Evolutionary conservation across 1,140 invertebrate species (phyloP), one percentile per base, ranked within the genome.

Genomic region (Anoplolepis gracilipes): DNA sequence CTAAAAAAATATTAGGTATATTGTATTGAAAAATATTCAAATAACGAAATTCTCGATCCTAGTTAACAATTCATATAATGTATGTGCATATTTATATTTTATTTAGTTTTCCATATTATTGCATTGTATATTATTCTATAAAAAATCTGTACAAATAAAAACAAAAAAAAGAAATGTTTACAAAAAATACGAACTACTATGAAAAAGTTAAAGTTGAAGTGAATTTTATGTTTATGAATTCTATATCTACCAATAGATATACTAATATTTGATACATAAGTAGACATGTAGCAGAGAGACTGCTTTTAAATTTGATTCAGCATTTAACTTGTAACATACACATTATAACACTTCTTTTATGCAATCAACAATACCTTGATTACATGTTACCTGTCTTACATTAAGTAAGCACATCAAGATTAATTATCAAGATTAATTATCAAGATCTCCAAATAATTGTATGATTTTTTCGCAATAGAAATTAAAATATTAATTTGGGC

Each of bases 221-320:
- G 75, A 87, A 88, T 33, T 46, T 59, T 70, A 67, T 53, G 16
- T 86, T 64, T 59, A n/a, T 70, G 36, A 88, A 67, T 46, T 76
- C 61, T 85, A 81, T 72, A 61, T 49, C 11, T 85, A 73, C 77
- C 55, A 82, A 76, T 84, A n/a, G n/a, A n/a, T n/a, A n/a, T n/a
- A n/a, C 33, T 64, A 85, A 84, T 87, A 57, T 85, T 81, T 46
- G 33, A 88, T 89, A 70, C 39, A 55, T 70, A 57, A 75, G 72
- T 79, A 89, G 85, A 89, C 85, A 87, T 88, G 87, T 77, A 89
- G 82, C 72, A 77, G 84, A 64, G 76, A 70, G 65, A 84, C 30
- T 67, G 62, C 69, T 89, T 89, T 30, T 62, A 90, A 64, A 75
- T 87, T 90, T 88, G 87, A 88, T 90, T 91, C 49, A 75, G 64